Conservation (phyloP, 2,888 invertebrate genomes). For the Phymatocera aterrima region DNA sequence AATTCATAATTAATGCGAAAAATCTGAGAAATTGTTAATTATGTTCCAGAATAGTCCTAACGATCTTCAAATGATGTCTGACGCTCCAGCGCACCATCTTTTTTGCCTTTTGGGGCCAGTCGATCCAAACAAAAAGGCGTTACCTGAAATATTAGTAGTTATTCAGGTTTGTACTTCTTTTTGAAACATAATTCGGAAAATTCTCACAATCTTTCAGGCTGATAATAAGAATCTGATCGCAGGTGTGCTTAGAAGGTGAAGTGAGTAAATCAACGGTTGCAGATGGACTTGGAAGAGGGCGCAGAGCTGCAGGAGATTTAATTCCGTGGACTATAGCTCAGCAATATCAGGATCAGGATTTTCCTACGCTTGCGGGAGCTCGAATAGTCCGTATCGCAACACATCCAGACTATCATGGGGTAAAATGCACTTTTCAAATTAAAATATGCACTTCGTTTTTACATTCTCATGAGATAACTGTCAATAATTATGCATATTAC, state of each 20-base stretch:
- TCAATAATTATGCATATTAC: too few species aligned
- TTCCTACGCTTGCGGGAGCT: conserved; percentile 92
- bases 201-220: background rate
- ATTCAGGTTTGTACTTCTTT: conserved; percentile 84
- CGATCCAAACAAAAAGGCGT: conserved; percentile 80
- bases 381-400: conserved; percentile 97
- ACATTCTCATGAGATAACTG: background rate
- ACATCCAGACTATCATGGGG: conserved; percentile 96
- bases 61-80: conserved; percentile 98
- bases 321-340: conserved; percentile 99
- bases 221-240: background rate
- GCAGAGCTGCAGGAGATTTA: conserved; percentile 95
- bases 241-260: conserved; percentile 85
- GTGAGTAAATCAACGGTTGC: conserved; percentile 83
- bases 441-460: background rate
- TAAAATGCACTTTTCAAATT: conserved; percentile 68
- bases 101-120: conserved; percentile 96
- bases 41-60: conserved; percentile 92
- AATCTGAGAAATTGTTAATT: too few species aligned
- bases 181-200: background rate
- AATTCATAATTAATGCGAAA: too few species aligned
- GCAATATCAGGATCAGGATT: conserved; percentile 95
- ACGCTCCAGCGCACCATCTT: conserved; percentile 98
- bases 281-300: conserved; percentile 89
- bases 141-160: conserved; percentile 96